Conservation (phyloP, 2,797 vertebrate genomes). For the Amphiprion clarkii region DNA sequence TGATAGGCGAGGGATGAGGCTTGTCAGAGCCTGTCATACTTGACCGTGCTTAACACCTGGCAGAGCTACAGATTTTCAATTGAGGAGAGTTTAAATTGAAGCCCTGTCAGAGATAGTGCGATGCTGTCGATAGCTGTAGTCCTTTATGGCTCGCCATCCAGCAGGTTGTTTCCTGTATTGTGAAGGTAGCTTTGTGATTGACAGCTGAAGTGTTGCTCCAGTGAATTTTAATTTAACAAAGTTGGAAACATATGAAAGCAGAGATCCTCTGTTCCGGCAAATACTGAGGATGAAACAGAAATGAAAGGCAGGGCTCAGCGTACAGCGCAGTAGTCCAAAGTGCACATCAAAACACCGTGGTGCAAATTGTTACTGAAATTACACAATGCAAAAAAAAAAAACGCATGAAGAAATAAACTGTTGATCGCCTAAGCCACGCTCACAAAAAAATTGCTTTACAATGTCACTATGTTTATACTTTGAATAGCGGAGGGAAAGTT, state of each 20-base stretch:
- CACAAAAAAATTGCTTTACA: not conserved
- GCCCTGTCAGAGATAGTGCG: conserved; percentile 15
- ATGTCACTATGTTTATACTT: not conserved
- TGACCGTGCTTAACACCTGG: conserved; percentile 18
- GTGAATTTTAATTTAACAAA: conserved; percentile 33
- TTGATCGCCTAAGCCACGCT: not conserved
- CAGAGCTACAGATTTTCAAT: conserved; percentile 4
- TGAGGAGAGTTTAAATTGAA: conserved; percentile 26
- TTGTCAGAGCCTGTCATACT: not conserved
- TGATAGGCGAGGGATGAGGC: not conserved
- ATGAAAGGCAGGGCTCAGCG: conserved; percentile 43
- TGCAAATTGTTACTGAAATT: conserved; percentile 26
- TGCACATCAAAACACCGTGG: conserved; percentile 37
- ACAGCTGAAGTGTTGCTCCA: conserved; percentile 15
- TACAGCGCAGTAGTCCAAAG: conserved; percentile 26
- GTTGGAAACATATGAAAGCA: conserved; percentile 43
- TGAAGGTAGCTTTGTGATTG: not conserved
- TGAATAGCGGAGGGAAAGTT: not conserved
- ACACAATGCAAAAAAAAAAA: conserved; percentile 18
- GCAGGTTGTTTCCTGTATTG: conserved; percentile 20
- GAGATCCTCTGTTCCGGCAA: conserved; percentile 13
- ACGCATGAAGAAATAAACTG: not conserved
- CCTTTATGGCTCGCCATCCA: not conserved
- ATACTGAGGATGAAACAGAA: conserved; percentile 32
- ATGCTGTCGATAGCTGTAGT: not conserved